These are phyloP conservation scores for Matsumurasca onukii DNA, from an alignment of 1,140 invertebrate genomes.

Conservation along the genomic window DNA sequence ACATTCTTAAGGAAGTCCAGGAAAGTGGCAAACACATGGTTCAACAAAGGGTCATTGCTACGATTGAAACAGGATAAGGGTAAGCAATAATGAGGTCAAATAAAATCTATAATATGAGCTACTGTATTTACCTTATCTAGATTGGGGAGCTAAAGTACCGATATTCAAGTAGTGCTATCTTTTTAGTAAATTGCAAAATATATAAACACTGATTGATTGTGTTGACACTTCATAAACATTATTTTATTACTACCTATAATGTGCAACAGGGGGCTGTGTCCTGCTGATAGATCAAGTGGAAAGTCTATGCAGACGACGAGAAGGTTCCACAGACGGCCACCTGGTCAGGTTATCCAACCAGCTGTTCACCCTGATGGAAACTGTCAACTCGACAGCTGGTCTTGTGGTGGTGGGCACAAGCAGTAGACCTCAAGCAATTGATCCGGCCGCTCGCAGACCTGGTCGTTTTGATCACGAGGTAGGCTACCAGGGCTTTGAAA, in stretches of 20 bases:
- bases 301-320: constrained; percentile 20
- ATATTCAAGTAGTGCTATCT: no score
- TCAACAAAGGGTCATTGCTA: no score
- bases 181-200: no score
- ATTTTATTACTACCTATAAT: neutral
- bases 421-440: constrained; percentile 45
- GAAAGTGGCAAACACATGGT: no score
- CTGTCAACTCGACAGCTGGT: constrained; percentile 40
- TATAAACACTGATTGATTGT: no score
- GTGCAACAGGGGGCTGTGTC: constrained; percentile 30
- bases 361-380: constrained; percentile 48
- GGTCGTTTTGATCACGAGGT: constrained; percentile 38
- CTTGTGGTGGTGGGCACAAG: constrained; percentile 50
- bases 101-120: no score
- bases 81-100: no score
- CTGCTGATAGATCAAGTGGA: constrained; percentile 40
- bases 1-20: no score
- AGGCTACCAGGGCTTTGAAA: neutral
- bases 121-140: no score
- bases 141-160: no score
- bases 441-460: constrained; percentile 45
- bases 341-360: constrained; percentile 38
- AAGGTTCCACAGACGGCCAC: constrained; percentile 10
- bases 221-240: no score
- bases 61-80: no score